Evolutionary conservation across 2,797 vertebrate genomes (phyloP), one percentile per base, ranked within the genome.

Genomic region (Diplodus puntazzo): DNA sequence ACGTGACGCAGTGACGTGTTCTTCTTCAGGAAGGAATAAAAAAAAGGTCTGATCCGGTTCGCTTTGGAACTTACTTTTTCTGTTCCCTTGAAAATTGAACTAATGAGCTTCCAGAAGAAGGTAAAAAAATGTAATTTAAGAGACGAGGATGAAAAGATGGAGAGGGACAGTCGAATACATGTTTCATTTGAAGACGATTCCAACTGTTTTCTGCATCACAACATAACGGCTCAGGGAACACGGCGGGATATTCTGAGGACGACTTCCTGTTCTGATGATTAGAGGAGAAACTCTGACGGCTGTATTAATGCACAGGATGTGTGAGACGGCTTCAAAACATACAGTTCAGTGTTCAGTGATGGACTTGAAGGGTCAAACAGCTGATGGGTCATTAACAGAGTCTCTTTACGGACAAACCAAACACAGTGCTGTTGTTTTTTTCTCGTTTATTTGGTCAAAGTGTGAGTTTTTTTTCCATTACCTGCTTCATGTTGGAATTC

Each of bases 141-240:
- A 55, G 52, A 57, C 3, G 64, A 55, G 34, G 25, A 75, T 62
- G 54, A 77, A 80, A 39, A 80, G 73, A 57, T 52, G 9, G 43
- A 59, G 18, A 18, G 34, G 43, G 77, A 79, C 49, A 79, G 83
- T 73, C 50, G 49, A 53, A 80, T 83, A 0, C 21, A 82, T 73
- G 57, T 80, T 84, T 84, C 45, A 82, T 86, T 57, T 23, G 1
- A 3, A 77, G 72, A 21, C n/a, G 1, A 14, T 1, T 3, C 0
- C n/a, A 11, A 21, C n/a, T 30, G 57, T 27, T 48, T 49, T 54
- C 52, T n/a, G 66, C 53, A 60, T 55, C 25, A 25, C 25, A 25
- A 3, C 25, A 3, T 25, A 25, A 25, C 25, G 3, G 3, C 25
- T 25, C 25, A 3, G 3, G 25, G 25, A 25, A 25, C 25, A 25